These are phyloP conservation scores for Amblyraja radiata DNA, from an alignment of 2,797 vertebrate species.

Conservation along the genomic window DNA sequence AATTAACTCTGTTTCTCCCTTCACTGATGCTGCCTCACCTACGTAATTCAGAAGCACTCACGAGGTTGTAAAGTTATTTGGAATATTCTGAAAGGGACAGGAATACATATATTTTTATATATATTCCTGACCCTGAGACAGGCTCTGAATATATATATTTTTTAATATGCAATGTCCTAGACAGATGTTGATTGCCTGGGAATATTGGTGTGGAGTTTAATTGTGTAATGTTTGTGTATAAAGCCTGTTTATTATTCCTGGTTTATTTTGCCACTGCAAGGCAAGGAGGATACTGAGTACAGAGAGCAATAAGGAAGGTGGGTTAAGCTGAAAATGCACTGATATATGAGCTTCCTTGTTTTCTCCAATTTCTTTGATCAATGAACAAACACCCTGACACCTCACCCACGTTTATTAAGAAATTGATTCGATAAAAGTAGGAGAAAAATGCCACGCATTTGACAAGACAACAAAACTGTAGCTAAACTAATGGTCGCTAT, in stretches of 20 bases:
- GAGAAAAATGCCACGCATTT: not conserved
- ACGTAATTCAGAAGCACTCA: too few relatives aligned
- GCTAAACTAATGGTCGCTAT: not conserved
- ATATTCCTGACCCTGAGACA: too few relatives aligned
- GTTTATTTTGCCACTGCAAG: not conserved
- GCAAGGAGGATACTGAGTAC: too few relatives aligned
- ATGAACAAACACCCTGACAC: not conserved
- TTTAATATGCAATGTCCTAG: not conserved
- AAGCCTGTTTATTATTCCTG: not conserved
- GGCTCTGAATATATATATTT: too few relatives aligned
- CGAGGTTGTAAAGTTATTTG: too few relatives aligned
- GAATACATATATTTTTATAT: too few relatives aligned
- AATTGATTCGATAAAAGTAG: not conserved
- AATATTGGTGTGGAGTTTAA: not conserved
- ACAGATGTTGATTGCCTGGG: not conserved
- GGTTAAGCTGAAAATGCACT: not conserved
- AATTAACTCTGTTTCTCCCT: too few relatives aligned
- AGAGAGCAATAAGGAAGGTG: not conserved
- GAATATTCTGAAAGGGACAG: too few relatives aligned
- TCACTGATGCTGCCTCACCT: too few relatives aligned
- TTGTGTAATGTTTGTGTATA: not conserved
- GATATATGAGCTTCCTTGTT: not conserved
- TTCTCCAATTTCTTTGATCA: not conserved
- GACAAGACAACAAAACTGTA: not conserved
- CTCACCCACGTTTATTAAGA: not conserved